Conservation (phyloP, 1,140 invertebrate genomes). For the Trachymyrmex cornetzi region DNA sequence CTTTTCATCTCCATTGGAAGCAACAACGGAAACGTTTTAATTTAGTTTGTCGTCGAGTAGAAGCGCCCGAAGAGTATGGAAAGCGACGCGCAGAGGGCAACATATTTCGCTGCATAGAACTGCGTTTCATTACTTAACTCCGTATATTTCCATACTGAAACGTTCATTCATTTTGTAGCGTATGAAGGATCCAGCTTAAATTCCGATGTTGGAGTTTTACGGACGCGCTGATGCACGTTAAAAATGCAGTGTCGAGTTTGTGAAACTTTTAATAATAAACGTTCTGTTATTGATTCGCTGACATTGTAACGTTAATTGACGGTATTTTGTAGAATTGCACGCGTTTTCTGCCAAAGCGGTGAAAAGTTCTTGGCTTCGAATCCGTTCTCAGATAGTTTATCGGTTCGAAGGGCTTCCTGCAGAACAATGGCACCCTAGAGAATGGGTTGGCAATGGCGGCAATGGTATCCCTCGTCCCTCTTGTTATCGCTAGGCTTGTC, state of each 20-base stretch:
- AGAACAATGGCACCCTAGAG: slow-evolving; percentile 70
- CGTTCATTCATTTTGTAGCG: slow-evolving; percentile 26
- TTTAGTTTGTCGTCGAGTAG: slow-evolving; percentile 49
- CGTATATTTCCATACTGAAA: slow-evolving; percentile 46
- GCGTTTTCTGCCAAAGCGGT: slow-evolving; percentile 30
- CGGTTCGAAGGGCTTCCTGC: slow-evolving; percentile 53
- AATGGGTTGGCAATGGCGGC: slow-evolving; percentile 41
- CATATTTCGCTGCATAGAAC: slow-evolving; percentile 23
- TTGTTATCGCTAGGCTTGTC: slow-evolving; percentile 53
- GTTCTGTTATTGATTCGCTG: not conserved
- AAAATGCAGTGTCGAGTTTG: slow-evolving; percentile 25
- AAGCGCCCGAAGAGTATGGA: not conserved
- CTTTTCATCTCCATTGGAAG: slow-evolving; percentile 37
- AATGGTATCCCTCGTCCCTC: slow-evolving; percentile 47
- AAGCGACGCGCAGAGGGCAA: not conserved
- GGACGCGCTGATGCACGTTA: not conserved
- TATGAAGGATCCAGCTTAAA: not conserved
- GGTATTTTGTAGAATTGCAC: slow-evolving; percentile 18
- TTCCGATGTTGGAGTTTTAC: not conserved
- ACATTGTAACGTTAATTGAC: slow-evolving; percentile 52
- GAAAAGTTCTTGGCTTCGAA: slow-evolving; percentile 58
- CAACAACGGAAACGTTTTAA: slow-evolving; percentile 55
- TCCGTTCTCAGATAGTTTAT: slow-evolving; percentile 69
- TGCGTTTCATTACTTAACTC: slow-evolving; percentile 54
- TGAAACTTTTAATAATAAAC: slow-evolving; percentile 23